Evolutionary conservation across 2,888 invertebrate species (phyloP).

Genomic region (Anthophora plumipes): DNA sequence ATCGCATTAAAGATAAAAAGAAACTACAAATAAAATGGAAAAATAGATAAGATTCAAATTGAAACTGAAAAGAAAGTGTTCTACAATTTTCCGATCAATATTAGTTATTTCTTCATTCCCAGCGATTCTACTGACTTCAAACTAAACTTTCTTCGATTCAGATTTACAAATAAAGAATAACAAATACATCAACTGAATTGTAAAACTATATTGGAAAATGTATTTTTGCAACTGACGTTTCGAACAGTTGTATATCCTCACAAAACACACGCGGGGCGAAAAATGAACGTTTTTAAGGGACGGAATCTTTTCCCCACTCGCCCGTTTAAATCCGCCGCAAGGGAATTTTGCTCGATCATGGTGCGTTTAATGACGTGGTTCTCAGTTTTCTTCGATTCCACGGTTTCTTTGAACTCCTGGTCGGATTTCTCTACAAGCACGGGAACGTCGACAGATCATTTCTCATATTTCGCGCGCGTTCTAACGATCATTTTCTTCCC

Average conservation of each 20-base stretch:
- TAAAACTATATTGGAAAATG: too few species aligned
- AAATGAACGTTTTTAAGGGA: conserved; percentile 21
- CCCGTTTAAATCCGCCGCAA: conserved; percentile 29
- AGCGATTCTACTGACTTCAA: too few species aligned
- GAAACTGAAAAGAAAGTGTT: too few species aligned
- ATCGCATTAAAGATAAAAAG: too few species aligned
- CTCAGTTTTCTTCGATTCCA: conserved; percentile 65
- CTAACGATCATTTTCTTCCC: conserved; percentile 71
- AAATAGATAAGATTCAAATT: too few species aligned
- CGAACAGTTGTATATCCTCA: not conserved
- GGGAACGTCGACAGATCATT: conserved; percentile 84
- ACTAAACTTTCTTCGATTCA: too few species aligned
- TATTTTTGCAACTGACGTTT: not conserved
- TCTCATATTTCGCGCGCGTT: conserved; percentile 85
- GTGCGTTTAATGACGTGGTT: conserved; percentile 63
- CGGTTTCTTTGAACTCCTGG: conserved; percentile 76
- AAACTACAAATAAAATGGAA: too few species aligned
- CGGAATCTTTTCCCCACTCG: conserved; percentile 25
- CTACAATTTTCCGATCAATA: too few species aligned
- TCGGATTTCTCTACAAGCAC: conserved; percentile 71
- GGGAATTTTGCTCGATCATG: conserved; percentile 69
- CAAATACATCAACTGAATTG: too few species aligned
- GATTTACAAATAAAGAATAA: too few species aligned
- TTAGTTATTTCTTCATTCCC: too few species aligned
- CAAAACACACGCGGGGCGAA: not conserved